Evolutionary conservation across 2,797 vertebrate species (phyloP).

Genomic region (Crenuchus spilurus): DNA sequence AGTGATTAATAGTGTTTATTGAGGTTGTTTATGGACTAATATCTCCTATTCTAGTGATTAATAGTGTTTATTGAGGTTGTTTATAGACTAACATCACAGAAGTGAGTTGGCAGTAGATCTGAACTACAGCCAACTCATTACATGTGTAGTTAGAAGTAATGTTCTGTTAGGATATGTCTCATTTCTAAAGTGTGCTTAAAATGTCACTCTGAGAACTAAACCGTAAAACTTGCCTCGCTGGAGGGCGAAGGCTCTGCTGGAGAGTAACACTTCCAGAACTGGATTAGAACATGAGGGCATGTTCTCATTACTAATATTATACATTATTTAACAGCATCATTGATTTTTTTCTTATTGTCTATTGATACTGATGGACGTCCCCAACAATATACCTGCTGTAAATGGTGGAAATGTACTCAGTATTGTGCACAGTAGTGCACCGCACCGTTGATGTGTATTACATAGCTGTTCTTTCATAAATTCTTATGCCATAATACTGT

Average conservation of each 20-base stretch:
- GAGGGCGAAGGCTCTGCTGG: not conserved
- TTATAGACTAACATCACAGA: no score
- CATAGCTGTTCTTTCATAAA: not conserved
- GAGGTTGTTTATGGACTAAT: no score
- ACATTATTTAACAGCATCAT: no score
- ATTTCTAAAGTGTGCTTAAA: slow-evolving; percentile 13
- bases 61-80: no score
- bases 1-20: no score
- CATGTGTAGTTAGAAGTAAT: not conserved
- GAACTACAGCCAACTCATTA: not conserved
- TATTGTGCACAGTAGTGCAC: no score
- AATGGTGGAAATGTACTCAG: not conserved
- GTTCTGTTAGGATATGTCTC: not conserved
- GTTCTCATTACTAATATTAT: no score
- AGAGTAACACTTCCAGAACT: not conserved
- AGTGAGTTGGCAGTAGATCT: not conserved
- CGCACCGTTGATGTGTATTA: not conserved
- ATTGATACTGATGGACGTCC: no score
- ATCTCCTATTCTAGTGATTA: no score
- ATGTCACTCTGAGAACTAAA: not conserved
- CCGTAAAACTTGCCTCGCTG: slow-evolving; percentile 2
- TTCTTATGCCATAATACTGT: not conserved
- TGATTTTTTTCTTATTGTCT: no score
- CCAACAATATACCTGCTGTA: not conserved
- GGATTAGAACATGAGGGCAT: no score